A percentile compares a stretch with the other conserved stretches of the same genome.
Evolutionary conservation across 2,113 vertebrate genomes (phyloP).

Genomic region (Piaya cayana): DNA sequence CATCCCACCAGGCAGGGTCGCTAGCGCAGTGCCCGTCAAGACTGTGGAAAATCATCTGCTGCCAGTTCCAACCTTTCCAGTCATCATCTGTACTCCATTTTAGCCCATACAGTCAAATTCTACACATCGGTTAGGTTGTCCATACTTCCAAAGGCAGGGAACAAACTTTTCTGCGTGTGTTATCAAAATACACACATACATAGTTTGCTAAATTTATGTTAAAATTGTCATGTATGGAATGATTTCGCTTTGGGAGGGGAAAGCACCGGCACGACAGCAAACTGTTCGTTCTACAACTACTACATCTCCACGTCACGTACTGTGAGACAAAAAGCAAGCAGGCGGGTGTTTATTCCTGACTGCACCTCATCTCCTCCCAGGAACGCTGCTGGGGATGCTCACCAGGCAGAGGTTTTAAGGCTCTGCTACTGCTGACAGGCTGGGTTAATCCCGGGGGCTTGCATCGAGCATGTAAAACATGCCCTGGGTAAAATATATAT

Average conservation of each 20-base stretch:
- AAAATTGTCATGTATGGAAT: neutral
- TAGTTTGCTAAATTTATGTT: neutral
- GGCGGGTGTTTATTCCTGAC: neutral
- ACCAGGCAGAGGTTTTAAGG: neutral
- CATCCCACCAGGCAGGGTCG: neutral
- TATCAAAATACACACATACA: rapidly evolving
- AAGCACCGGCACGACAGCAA: neutral
- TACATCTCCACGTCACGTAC: neutral
- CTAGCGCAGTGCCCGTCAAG: neutral
- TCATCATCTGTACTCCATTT: rapidly evolving
- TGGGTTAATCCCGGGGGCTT: neutral
- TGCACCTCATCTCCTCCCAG: neutral
- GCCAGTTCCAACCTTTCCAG: neutral
- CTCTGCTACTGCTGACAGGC: neutral
- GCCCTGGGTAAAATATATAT: neutral
- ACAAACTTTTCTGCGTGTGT: neutral
- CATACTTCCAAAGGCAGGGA: rapidly evolving
- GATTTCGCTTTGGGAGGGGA: neutral
- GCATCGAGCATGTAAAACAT: neutral
- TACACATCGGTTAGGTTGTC: rapidly evolving
- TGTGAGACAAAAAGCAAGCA: neutral
- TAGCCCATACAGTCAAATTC: neutral
- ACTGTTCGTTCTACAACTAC: neutral
- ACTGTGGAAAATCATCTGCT: neutral
- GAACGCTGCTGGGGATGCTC: neutral